Base-by-base conservation (phyloP, 2,797 vertebrate species). In the Apodemus agrarius region DNA sequence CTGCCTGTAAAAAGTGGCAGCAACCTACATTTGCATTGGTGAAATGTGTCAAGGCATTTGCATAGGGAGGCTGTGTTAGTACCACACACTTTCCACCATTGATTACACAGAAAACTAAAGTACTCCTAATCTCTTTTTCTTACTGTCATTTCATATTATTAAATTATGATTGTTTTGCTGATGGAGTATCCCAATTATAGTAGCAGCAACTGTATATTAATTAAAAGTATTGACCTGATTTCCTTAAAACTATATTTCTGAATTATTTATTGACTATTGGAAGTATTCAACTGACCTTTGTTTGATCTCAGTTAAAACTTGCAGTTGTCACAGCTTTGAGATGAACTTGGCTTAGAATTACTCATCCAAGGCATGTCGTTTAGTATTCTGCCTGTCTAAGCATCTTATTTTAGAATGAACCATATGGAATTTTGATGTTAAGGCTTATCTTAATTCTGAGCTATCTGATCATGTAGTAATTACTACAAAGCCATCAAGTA, bases 391-490 rank as follows among this genome's bases (percentile, higher is more conserved):
- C 95, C 67, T 83, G 29, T 92, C 95, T 97, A 98, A 98, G 97
- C 91, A 97, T 96, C 96, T 98, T 98, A 97, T 97, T 98, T 98
- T 49, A 13, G 94, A 97, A 96, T 94, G 85, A 97, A 93, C 96
- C 98, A 98, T 98, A 98, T 98, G 98, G 97, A 98, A 97, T 96
- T 97, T 95, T 96, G 96, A 98, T 98, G 89, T 94, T 75, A 94
- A 97, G 54, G 85, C 96, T 98, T 98, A 97, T 96, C 98, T 98
- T 94, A 97, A 97, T 98, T 98, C 86, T 97, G 97, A 98, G 96
- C 97, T 95, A 92, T 98, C 69, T 22, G 93, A 98, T 98, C 96
- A 97, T 94, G 93, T 91, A 89, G 96, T 97, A 98, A 98, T 98
- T 98, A 98, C 98, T 97, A 98, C 95, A 98, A 95, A 98, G 86